Evolutionary conservation across 2,888 invertebrate genomes (phyloP), one percentile per base, ranked within the genome.

Genomic region (Pardosa pseudoannulata): DNA sequence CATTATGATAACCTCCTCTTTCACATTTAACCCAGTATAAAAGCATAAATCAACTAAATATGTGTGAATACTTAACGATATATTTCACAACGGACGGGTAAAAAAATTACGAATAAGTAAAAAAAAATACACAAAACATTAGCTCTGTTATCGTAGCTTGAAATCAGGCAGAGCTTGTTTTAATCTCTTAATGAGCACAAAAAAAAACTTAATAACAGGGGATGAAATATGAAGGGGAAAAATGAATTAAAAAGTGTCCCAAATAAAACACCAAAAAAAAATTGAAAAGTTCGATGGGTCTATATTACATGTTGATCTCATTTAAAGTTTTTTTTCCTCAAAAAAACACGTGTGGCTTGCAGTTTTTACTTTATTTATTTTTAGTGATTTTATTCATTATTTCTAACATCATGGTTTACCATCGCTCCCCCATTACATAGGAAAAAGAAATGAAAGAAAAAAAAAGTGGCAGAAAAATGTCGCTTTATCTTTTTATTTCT

Each of bases 401-500:
- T 83, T 83, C 46, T 78, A 72, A 83, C 83, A 83, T 83, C 83
- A 78, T 83, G 83, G 83, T 83, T 83, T 83, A 83, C 83, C 83
- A 78, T 67, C 83, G 64, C 50, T 67, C 65, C 65, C n/a, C 76
- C 83, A 83, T 83, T 73, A 78, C 72, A 83, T 32, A 36, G 64
- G 41, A 32, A 83, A n/a, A 83, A 75, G 75, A 64, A 68, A 31
- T 27, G 32, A 67, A 23, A 67, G 1, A 32, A 46, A 64, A 76
- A 76, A 78, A 74, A 78, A 72, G 39, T 19, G 29, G 67, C 41
- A 67, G 78, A 83, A 76, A 76, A 76, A 76, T 82, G 71, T 82
- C 74, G 36, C 11, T 23, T 23, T 32, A 19, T 56, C 72, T 83
- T 78, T 78, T 71, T 67, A 67, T 72, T 67, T 23, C 62, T 62